Base-by-base conservation (phyloP, 1,140 invertebrate genomes). In the Atta colombica region DNA sequence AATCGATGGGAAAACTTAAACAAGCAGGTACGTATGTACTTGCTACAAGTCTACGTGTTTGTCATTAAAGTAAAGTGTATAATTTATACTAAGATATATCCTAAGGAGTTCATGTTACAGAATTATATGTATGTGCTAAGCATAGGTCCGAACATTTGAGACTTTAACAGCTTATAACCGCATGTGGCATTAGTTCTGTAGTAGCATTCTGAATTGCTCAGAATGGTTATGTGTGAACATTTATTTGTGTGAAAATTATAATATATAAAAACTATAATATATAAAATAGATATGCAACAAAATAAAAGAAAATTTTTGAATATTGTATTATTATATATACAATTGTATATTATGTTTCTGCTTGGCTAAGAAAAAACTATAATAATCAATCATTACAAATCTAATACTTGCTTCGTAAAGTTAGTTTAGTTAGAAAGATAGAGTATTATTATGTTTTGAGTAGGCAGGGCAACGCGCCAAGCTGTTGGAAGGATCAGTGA, bases 401-500 rank as follows among this genome's bases (percentile, higher is more conserved):
- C 3, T 53, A 25, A 69, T 45, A 77, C 25, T 65, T 78, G 60
- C 16, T 77, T 77, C 53, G 10, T 53, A 85, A 66, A 77, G 45
- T 85, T 77, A 77, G 14, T 65, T 85, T 77, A 82, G 39, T 58
- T 31, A 77, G 75, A 90, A 88, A 90, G 69, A 88, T 86, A 90
- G 87, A 45, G 39, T 45, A 81, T 35, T 90, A 81, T 78, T 90
- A 81, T 78, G 77, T 93, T 93, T 91, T 89, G 91, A 92, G 86
- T 94, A 98, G 97, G 98, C 97, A 72, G 96, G 96, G 89, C 96
- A 97, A 89, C 96, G 97, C 84, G 96, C 97, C 69, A 95, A 96
- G 89, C 95, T 97, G 88, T 95, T 99, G 90, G 98, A 98, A 95
- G 96, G 96, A 89, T 97, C 97, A 72, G 97, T 98, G 75, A 96